phyloP scores from a whole-genome alignment of 2,888 invertebrate genomes.

The Malthinus flaveolus region DNA sequence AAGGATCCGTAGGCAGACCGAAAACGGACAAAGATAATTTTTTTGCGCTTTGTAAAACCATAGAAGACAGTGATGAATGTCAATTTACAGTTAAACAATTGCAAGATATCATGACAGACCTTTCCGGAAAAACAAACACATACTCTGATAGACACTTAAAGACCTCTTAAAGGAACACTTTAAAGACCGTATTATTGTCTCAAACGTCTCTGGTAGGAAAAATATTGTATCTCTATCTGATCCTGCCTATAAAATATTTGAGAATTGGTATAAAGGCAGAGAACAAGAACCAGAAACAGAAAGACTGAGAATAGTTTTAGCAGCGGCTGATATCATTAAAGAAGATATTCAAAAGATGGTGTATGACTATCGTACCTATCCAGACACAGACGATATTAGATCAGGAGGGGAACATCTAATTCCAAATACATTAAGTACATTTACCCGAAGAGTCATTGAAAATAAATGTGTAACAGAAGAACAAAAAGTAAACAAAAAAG shows the following conservation, averaged over 20 bases:
- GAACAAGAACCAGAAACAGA: background rate
- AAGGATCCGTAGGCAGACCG: background rate
- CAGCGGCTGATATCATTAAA: background rate
- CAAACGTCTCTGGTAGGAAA: background rate
- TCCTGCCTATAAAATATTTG: background rate
- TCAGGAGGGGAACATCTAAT: background rate
- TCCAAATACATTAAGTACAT: background rate
- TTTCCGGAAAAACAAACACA: background rate
- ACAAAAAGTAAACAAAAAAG: no score
- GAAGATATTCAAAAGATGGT: constrained; percentile 3
- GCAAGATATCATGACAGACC: background rate
- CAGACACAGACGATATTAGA: background rate
- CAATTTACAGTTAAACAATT: background rate
- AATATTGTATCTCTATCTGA: background rate
- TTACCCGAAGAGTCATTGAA: no score
- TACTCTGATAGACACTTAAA: constrained; percentile 1
- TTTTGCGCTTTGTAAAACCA: background rate
- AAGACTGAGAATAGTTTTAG: constrained; percentile 1
- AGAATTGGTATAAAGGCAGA: background rate
- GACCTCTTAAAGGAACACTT: background rate
- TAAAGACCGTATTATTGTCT: background rate
- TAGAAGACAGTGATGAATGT: background rate
- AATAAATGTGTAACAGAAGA: no score
- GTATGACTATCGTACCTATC: background rate
- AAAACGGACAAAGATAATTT: background rate